Base-by-base conservation (phyloP, 37 sponge, comb jelly and placozoan species). In the Beroe ovata region DNA sequence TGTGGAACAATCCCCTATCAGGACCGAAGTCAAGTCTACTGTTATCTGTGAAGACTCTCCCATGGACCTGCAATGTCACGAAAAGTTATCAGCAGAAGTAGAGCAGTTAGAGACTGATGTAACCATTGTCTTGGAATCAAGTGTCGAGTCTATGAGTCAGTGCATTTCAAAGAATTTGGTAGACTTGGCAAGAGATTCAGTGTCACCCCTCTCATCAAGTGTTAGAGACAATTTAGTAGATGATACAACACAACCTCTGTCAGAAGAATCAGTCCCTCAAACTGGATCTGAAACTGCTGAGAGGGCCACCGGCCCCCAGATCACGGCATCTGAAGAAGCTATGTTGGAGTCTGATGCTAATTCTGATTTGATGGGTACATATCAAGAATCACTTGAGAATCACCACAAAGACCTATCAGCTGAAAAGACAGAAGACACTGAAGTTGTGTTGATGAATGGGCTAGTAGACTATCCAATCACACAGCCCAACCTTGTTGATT, bases 401-500 rank as follows among this genome's bases (percentile, higher is more conserved):
- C n/a, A n/a, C n/a, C 8, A 29, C 6, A 16, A 62, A 20, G 69
- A 66, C 33, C 16, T 29, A 26, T 66, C 69, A 19, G 30, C 69
- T 1, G 33, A 29, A 11, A 32, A 30, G 18, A 26, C 29, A 33
- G 69, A 32, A 6, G 28, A 20, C 26, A 6, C 32, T 33, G 69
- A 4, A 2, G 29, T 37, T 66, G 69, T 29, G 29, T 25, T 33
- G 32, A 37, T 66, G 16, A 42, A 77, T 40, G 38, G 54, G 23
- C 84, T 77, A 14, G 84, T 77, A 8, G 84, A 77, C 38, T 77
- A 77, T 41, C 84, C 84, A 26, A 30, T 40, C 14, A 77, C 84
- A n/a, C 84, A 77, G 38, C 42, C 42, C 1, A 33, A 30, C 28
- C 54, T 77, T 19, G 84, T 77, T 19, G 84, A 77, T 4, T 77